Conservation (phyloP, 2,888 invertebrate species). For the Ischnus inquisitorius region DNA sequence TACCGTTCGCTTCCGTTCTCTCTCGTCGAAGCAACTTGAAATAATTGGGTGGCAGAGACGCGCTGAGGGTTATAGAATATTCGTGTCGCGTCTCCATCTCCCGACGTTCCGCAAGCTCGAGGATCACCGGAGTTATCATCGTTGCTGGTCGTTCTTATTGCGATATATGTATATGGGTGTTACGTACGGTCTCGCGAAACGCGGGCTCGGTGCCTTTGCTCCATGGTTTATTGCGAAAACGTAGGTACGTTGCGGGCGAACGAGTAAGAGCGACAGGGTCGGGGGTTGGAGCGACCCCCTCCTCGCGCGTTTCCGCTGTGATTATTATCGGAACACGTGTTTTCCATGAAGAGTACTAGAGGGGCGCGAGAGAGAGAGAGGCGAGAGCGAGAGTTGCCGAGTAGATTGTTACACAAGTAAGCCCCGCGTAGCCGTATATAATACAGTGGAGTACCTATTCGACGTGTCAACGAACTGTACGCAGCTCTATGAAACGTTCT, state of each 20-base stretch:
- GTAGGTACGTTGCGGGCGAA: conserved; percentile 34
- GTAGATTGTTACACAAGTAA: conserved; percentile 61
- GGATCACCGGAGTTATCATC: conserved; percentile 51
- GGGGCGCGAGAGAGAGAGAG: not conserved
- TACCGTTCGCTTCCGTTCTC: conserved; percentile 53
- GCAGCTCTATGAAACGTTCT: not conserved
- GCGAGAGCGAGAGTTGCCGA: conserved; percentile 23
- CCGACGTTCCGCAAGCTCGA: conserved; percentile 35
- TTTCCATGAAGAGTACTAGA: conserved; percentile 63
- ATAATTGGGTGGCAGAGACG: conserved; percentile 66
- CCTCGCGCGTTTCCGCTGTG: conserved; percentile 41
- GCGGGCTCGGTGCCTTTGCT: conserved; percentile 1
- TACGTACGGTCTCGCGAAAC: not conserved
- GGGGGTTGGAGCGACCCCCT: not conserved
- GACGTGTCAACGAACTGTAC: conserved; percentile 15
- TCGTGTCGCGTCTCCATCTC: conserved; percentile 61
- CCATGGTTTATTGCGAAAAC: conserved; percentile 51
- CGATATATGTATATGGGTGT: not conserved
- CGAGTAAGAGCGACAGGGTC: not conserved
- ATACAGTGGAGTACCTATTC: conserved; percentile 26
- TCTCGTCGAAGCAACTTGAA: conserved; percentile 68
- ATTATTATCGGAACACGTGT: conserved; percentile 68
- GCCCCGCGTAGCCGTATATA: conserved; percentile 6
- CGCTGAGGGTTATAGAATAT: conserved; percentile 60
- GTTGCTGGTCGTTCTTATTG: not conserved